Evolutionary conservation across 2,113 vertebrate species (phyloP), one percentile per base, ranked within the genome.

Genomic region (Corythaeola cristata): DNA sequence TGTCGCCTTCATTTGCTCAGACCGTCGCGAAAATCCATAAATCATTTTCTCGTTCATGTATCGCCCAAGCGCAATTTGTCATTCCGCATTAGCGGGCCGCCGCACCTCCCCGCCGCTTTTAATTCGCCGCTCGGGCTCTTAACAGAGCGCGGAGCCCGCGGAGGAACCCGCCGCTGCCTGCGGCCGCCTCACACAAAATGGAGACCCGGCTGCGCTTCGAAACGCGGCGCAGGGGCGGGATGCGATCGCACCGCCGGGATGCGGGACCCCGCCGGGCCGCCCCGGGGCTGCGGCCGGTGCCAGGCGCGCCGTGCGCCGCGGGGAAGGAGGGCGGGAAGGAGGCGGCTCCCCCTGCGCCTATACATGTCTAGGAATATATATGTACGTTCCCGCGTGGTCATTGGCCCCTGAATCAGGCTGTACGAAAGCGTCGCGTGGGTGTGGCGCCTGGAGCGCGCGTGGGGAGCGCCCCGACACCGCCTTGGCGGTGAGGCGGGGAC

Each of bases 31-130:
- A 98, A 98, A 98, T 98, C 98, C 97, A 98, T 98, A 98, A 97
- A 98, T 98, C 98, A 98, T 97, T 97, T 98, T 98, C 98, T 98
- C 96, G 93, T 97, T 97, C 97, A 87, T 94, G 97, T 97, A 96
- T 93, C 45, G 96, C 97, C 97, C 95, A 97, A 98, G 98, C 93
- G 97, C 98, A 93, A 98, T 98, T 98, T 98, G 98, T 98, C 98
- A 97, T 93, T 92, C 79, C 56, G 97, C 93, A 95, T 98, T 96
- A 97, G 91, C 86, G 90, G 91, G 81, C 55, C 76, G 96, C 93
- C 92, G 87, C 93, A 77, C 73, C 90, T 90, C 97, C 76, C 63
- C 77, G 81, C 50, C 85, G 96, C 96, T 97, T 98, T 97, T 95
- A 90, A 96, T 96, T 95, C 97, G 28, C 91, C 33, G 94, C 95